A percentile compares a stretch with the other conserved stretches of the same genome.
Evolutionary conservation across 2,113 vertebrate genomes (phyloP).

Genomic region (Speoplatyrhinus poulsoni): DNA sequence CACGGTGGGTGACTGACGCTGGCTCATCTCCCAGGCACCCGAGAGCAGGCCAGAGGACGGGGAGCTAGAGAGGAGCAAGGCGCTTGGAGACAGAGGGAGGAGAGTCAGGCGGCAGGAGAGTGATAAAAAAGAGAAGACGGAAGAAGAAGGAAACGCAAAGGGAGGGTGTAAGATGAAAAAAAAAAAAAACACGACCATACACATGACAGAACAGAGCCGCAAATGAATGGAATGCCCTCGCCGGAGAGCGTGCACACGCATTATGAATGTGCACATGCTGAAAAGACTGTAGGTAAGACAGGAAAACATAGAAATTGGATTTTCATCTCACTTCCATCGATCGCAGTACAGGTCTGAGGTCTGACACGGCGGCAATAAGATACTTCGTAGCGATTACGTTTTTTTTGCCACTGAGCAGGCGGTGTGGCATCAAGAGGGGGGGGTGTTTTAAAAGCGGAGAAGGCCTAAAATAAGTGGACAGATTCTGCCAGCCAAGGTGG

Average conservation of each 20-base stretch:
- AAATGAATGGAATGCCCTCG: neutral
- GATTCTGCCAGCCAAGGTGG: constrained; percentile 42
- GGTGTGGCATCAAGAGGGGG: constrained; percentile 24
- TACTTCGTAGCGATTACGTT: neutral
- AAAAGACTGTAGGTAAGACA: neutral
- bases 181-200: neutral
- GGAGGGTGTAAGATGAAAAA: neutral
- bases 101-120: too few relatives aligned
- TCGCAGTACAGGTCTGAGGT: neutral
- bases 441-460: constrained; percentile 32
- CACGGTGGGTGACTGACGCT: constrained; percentile 2
- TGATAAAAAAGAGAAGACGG: neutral
- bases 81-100: neutral
- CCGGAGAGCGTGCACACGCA: neutral
- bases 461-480: constrained; percentile 44
- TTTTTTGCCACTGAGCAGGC: constrained; percentile 30
- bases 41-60: constrained; percentile 8
- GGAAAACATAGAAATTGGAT: neutral
- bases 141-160: neutral
- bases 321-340: neutral
- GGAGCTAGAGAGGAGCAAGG: neutral
- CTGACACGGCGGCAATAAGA: neutral
- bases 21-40: constrained; percentile 13
- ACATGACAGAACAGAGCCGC: neutral
- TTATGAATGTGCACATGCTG: neutral